Evolutionary conservation across 2,113 vertebrate species (phyloP), one percentile per base, ranked within the genome.

Genomic region (Varanus salvator): DNA sequence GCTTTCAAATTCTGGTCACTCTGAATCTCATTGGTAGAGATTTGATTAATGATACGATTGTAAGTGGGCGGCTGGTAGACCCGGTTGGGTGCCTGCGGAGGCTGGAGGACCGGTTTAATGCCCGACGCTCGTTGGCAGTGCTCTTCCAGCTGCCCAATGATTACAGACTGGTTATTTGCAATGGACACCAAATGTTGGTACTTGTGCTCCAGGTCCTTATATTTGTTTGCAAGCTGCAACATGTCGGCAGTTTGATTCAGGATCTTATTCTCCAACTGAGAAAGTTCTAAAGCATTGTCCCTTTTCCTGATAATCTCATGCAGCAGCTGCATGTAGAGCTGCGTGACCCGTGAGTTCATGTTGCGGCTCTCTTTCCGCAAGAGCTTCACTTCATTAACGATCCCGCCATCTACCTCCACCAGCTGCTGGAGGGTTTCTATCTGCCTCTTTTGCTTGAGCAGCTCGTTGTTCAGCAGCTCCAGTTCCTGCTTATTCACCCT

Each of bases 261-360:
- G 92, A 99, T 98, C 94, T 97, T 98, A 95, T 99, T 99, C 96
- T 99, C 99, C 91, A 99, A 98, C 94, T 99, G 99, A 29, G 99
- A 98, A 88, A 99, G 95, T 94, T 99, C 99, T 38, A 99, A 96
- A 0, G 99, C 98, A 0, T 99, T 99, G 97, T 99, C 99, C 12
- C 99, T 97, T 95, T 99, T 99, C 84, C 99, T 97, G 92, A 99
- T 99, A 93, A 99, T 99, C 97, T 99, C 99, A 9, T 99, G 99
- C 84, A 99, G 97, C 90, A 99, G 97, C 97, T 99, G 99, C 99
- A 99, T 99, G 95, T 99, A 99, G 71, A 99, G 97, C 95, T 99
- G 99, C 0, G 99, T 99, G 91, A 99, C 99, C 6, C 99, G 96
- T 0, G 99, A 99, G 97, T 99, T 99, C 99, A 99, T 99, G 94